Conservation (phyloP, 2,888 invertebrate genomes). For the Lumbricus terrestris region DNA sequence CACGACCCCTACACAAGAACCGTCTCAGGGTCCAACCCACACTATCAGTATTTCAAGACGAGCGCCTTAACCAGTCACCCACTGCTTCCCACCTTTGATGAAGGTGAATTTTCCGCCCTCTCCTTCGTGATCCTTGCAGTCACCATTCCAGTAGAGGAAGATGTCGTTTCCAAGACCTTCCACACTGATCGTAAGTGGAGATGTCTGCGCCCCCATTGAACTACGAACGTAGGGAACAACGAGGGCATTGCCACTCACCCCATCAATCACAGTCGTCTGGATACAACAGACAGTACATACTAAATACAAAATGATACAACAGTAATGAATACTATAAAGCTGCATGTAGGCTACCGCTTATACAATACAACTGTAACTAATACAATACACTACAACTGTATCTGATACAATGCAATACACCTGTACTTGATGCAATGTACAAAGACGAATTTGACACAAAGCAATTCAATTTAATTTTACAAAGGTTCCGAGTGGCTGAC, state of each 20-base stretch:
- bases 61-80: not conserved
- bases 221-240: slow-evolving; percentile 66
- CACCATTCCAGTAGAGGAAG: slow-evolving; percentile 76
- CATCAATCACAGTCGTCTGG: slow-evolving; percentile 67
- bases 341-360: no score
- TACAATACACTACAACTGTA: no score
- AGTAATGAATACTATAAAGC: slow-evolving; percentile 25
- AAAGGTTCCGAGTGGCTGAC: no score
- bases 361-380: no score
- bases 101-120: slow-evolving; percentile 58
- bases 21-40: no score
- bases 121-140: slow-evolving; percentile 64
- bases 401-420: no score
- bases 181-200: slow-evolving; percentile 52
- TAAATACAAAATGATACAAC: not conserved
- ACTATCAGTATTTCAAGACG: no score
- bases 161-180: slow-evolving; percentile 70
- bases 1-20: no score
- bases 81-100: slow-evolving; percentile 51
- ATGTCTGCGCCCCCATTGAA: slow-evolving; percentile 65
- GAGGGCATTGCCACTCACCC: slow-evolving; percentile 67
- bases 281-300: not conserved
- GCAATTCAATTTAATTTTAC: no score
- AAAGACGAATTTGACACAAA: no score
- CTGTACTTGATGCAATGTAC: no score